Evolutionary conservation across 2,113 vertebrate species (phyloP).

Genomic region (Xenopus laevis): DNA sequence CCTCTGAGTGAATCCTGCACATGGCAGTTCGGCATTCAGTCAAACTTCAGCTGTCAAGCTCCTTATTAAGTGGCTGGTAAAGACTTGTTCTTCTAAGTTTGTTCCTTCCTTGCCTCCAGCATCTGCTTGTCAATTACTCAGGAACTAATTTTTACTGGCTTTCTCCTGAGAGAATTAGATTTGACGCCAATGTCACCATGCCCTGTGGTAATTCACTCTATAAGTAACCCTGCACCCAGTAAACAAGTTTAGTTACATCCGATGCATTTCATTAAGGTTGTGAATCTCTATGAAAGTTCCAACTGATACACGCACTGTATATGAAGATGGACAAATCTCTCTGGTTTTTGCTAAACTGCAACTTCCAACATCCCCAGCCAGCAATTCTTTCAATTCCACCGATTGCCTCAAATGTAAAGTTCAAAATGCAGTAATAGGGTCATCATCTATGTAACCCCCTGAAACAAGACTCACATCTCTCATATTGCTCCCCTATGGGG

Average conservation of each 20-base stretch:
- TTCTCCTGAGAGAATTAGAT: conserved; percentile 12
- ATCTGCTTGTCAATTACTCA: conserved; percentile 24
- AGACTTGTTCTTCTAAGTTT: conserved; percentile 36
- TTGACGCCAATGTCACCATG: conserved; percentile 21
- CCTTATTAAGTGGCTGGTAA: conserved; percentile 42
- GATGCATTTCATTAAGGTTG: neutral
- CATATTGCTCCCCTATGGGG: too few relatives aligned
- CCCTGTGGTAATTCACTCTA: conserved; percentile 4
- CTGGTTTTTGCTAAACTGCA: neutral
- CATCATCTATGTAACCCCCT: too few relatives aligned
- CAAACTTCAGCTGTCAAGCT: conserved; percentile 24
- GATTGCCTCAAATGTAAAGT: too few relatives aligned
- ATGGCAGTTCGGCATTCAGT: conserved; percentile 20
- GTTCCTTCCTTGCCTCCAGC: conserved; percentile 40
- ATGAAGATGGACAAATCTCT: too few relatives aligned
- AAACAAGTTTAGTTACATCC: neutral
- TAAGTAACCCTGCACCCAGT: neutral
- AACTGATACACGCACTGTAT: too few relatives aligned
- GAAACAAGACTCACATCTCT: too few relatives aligned
- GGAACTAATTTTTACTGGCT: conserved; percentile 39
- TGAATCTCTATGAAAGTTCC: too few relatives aligned
- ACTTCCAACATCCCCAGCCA: too few relatives aligned
- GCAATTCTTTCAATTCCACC: too few relatives aligned
- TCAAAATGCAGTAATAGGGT: too few relatives aligned
- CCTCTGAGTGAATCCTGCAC: conserved; percentile 9